Percentiles rank a stretch among this genome's conserved stretches.
Conservation (phyloP, 2,113 vertebrate genomes). For the Egretta garzetta region DNA sequence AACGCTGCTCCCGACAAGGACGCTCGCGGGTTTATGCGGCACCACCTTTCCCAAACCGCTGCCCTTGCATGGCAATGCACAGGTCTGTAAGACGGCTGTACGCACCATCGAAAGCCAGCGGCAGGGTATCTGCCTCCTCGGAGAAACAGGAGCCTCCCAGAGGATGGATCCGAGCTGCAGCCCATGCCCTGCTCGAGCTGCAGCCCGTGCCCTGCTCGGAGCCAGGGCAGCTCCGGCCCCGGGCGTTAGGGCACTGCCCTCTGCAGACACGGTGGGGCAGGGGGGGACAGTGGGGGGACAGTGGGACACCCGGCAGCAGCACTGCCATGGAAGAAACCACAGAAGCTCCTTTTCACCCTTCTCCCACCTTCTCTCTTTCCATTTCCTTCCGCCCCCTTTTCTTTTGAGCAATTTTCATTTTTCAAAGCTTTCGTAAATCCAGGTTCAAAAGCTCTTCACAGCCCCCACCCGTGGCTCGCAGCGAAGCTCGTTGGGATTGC, state of each 20-base stretch:
- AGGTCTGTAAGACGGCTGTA: rapidly evolving
- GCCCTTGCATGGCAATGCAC: rapidly evolving
- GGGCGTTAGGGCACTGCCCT: too few species aligned
- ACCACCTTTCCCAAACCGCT: not conserved
- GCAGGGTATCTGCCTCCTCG: not conserved
- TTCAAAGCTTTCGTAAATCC: not conserved
- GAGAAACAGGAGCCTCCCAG: too few species aligned
- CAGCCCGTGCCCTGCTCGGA: not conserved
- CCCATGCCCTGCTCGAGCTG: not conserved
- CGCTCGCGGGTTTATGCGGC: rapidly evolving
- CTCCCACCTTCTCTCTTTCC: not conserved
- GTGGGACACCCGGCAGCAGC: not conserved
- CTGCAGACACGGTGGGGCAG: too few species aligned
- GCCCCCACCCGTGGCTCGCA: not conserved
- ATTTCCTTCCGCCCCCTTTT: not conserved
- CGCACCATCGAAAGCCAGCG: rapidly evolving
- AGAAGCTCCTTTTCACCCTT: not conserved
- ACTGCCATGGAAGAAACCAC: not conserved
- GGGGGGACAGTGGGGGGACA: not conserved
- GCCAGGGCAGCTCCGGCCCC: not conserved
- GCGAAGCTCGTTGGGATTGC: not conserved
- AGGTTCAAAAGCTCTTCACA: too few species aligned
- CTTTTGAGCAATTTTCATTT: not conserved
- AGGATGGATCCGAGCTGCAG: not conserved
- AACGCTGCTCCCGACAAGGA: too few species aligned